These are phyloP conservation scores for Euwallacea similis DNA, from an alignment of 1,140 invertebrate genomes.

Conservation along the genomic window DNA sequence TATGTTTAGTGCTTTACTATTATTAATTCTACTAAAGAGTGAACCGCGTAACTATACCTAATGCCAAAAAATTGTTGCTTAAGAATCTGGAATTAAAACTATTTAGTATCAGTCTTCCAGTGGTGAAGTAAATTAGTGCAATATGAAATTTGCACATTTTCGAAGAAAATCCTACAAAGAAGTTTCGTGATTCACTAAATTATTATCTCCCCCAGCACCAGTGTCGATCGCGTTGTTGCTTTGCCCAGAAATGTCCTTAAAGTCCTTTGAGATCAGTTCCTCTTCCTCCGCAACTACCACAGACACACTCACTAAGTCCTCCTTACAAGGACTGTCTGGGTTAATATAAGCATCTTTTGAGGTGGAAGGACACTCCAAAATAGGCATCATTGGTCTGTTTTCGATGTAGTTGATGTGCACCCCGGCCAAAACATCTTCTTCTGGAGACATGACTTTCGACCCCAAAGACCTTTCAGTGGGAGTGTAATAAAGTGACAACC, in stretches of 20 bases:
- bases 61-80: no score
- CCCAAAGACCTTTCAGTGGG: constrained; percentile 65
- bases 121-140: no score
- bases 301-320: constrained; percentile 10
- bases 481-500: constrained; percentile 76
- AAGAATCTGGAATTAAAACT: no score
- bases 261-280: constrained; percentile 7
- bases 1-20: no score
- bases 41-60: no score
- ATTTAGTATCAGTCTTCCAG: no score
- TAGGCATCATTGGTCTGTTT: constrained; percentile 37
- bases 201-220: constrained; percentile 15
- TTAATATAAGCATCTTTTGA: constrained; percentile 31
- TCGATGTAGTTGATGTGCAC: constrained; percentile 52
- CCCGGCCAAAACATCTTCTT: constrained; percentile 42
- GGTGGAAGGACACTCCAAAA: constrained; percentile 38
- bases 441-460: constrained; percentile 40
- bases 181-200: constrained; percentile 33
- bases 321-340: constrained; percentile 13
- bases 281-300: constrained; percentile 6
- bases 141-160: not conserved
- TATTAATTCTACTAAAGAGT: no score
- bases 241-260: constrained; percentile 1
- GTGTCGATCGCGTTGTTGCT: not conserved
- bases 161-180: constrained; percentile 23